Evolutionary conservation across 2,888 invertebrate species (phyloP), one percentile per base, ranked within the genome.

Genomic region (Drosophila quinaria): DNA sequence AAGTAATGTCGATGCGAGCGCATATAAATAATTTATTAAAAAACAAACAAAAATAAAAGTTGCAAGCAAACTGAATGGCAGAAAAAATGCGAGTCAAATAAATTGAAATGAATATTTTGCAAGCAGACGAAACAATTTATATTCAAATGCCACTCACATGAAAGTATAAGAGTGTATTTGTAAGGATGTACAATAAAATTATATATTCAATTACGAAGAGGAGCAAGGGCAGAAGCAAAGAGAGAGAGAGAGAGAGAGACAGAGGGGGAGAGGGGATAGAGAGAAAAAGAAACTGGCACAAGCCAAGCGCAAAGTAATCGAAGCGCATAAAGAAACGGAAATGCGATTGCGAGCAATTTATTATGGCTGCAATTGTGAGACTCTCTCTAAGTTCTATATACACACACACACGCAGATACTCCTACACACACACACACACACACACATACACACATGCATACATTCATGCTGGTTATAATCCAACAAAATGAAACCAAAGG

Each of bases 311-410:
- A 81, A 75, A 77, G 81, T 75, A 87, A 81, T 81, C 84, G 81
- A 88, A 83, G 84, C 80, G 84, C 76, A 86, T 80, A 83, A 88
- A 87, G 89, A 81, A 88, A 80, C 84, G 87, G 80, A 87, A 88
- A 86, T 85, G 80, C 81, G 86, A 90, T 88, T 88, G 87, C 82
- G 76, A 87, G 70, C 86, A 88, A 90, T 90, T 87, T 90, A 83
- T 90, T 90, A 88, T 80, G 76, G 89, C 83, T 89, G 78, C 89
- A 86, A 83, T 88, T 77, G 75, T 78, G 69, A 84, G 68, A 65
- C 55, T 63, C 44, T 65, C 44, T 68, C 62, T 42, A 58, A 50
- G 49, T 25, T 13, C 10, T 60, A 44, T 58, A 31, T 47, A 66
- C n/a, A 52, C 51, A 66, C 54, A 49, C 50, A 61, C 39, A 49